Evolutionary conservation across 1,140 invertebrate genomes (phyloP).

Genomic region (Bilobella aurantiaca): DNA sequence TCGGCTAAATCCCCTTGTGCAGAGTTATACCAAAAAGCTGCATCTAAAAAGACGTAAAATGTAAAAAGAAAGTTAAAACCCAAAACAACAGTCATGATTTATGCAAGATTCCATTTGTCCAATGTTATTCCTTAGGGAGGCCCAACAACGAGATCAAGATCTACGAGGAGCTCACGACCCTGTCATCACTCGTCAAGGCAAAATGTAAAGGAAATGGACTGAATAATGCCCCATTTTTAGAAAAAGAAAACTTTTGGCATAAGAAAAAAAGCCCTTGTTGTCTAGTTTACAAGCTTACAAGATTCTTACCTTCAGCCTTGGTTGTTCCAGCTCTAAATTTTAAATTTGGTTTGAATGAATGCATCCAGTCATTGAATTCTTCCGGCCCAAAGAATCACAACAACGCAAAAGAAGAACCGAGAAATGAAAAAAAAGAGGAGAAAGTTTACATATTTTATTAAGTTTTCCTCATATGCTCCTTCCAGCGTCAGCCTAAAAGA

Average conservation of each 20-base stretch:
- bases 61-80: not conserved
- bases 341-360: slow-evolving; percentile 25
- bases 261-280: too few species aligned
- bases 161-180: not conserved
- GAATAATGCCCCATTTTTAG: not conserved
- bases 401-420: slow-evolving; percentile 1
- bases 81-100: not conserved
- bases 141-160: not conserved
- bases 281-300: too few species aligned
- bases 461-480: too few species aligned
- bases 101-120: not conserved
- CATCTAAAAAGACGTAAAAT: slow-evolving; percentile 13
- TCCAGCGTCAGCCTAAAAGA: too few species aligned
- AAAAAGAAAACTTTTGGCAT: too few species aligned
- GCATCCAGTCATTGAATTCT: slow-evolving; percentile 30
- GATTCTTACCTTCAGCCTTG: slow-evolving; percentile 27
- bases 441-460: not conserved
- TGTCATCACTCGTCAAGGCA: not conserved
- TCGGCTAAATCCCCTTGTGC: slow-evolving; percentile 14
- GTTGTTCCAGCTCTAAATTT: slow-evolving; percentile 26
- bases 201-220: not conserved
- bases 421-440: not conserved
- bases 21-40: slow-evolving; percentile 12
- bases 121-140: too few species aligned
- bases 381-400: too few species aligned